These are phyloP conservation scores for Leptinotarsa undecemlineata DNA, from an alignment of 1,140 invertebrate species.

Conservation along the genomic window DNA sequence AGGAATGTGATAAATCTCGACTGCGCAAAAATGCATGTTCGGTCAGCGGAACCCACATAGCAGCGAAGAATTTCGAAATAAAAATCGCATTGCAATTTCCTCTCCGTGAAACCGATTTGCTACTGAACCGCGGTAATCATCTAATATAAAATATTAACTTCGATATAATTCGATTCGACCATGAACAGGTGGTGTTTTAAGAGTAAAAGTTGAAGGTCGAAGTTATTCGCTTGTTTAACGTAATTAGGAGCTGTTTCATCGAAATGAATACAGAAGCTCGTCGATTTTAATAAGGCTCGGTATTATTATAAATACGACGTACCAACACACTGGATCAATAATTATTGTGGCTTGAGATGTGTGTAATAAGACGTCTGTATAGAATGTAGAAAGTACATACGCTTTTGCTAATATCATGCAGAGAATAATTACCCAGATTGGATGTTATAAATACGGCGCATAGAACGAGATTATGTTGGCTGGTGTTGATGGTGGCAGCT, in stretches of 20 bases:
- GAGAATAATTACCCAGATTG: constrained; percentile 18
- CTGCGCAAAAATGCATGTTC: too few relatives aligned
- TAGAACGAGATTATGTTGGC: constrained; percentile 7
- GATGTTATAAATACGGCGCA: constrained; percentile 17
- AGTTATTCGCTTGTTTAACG: constrained; percentile 3
- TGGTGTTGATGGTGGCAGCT: neutral
- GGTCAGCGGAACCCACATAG: neutral
- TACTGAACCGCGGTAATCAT: neutral
- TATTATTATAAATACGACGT: constrained; percentile 16
- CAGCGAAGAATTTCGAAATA: neutral
- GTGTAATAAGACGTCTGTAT: constrained; percentile 4
- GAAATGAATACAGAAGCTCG: constrained; percentile 20
- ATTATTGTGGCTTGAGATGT: constrained; percentile 3
- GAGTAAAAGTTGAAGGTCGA: constrained; percentile 24
- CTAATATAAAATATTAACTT: neutral
- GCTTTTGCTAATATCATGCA: neutral
- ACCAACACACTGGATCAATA: constrained; percentile 5
- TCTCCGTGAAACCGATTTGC: neutral
- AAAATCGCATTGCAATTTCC: constrained; percentile 5
- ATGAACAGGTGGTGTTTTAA: constrained; percentile 23
- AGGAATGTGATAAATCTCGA: too few relatives aligned
- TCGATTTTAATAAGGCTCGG: constrained; percentile 23
- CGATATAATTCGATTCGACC: constrained; percentile 10
- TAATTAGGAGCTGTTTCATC: constrained; percentile 19
- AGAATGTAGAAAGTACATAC: constrained; percentile 5